A percentile compares a stretch with the other conserved stretches of the same genome.
These are phyloP conservation scores for Paramormyrops hopkinsi DNA, from an alignment of 2,797 vertebrate species.

Conservation along the genomic window DNA sequence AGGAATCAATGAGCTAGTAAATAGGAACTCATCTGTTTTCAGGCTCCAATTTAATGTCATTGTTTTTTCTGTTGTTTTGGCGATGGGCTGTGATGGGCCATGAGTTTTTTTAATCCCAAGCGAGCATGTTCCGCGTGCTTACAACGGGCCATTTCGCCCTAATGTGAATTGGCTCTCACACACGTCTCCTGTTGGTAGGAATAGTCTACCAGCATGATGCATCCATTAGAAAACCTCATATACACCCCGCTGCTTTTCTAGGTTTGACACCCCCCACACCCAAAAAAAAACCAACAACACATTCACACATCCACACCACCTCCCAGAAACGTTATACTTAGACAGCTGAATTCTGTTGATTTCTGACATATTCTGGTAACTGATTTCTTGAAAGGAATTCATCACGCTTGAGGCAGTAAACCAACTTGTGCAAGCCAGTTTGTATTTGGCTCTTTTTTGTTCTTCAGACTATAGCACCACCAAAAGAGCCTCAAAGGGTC, in stretches of 20 bases:
- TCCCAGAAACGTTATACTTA: conserved; percentile 32
- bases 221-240: conserved; percentile 58
- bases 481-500: too few relatives aligned
- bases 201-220: conserved; percentile 55
- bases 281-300: not conserved
- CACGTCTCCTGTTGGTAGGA: conserved; percentile 42
- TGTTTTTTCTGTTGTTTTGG: conserved; percentile 38
- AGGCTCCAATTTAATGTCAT: conserved; percentile 62
- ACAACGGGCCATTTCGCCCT: conserved; percentile 58
- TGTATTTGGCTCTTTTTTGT: not conserved
- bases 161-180: conserved; percentile 52
- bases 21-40: conserved; percentile 82
- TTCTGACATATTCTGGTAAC: conserved; percentile 47
- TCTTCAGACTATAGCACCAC: not conserved
- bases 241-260: conserved; percentile 20
- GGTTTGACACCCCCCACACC: not conserved
- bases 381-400: conserved; percentile 44
- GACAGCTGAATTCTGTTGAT: conserved; percentile 48
- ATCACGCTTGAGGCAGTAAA: conserved; percentile 42
- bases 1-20: conserved; percentile 83
- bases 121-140: conserved; percentile 48
- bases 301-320: not conserved
- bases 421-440: not conserved
- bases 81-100: conserved; percentile 23
- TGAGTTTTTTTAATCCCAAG: conserved; percentile 30